phyloP scores from a whole-genome alignment of 2,113 vertebrate genomes.

The Rhizomys pruinosus region DNA sequence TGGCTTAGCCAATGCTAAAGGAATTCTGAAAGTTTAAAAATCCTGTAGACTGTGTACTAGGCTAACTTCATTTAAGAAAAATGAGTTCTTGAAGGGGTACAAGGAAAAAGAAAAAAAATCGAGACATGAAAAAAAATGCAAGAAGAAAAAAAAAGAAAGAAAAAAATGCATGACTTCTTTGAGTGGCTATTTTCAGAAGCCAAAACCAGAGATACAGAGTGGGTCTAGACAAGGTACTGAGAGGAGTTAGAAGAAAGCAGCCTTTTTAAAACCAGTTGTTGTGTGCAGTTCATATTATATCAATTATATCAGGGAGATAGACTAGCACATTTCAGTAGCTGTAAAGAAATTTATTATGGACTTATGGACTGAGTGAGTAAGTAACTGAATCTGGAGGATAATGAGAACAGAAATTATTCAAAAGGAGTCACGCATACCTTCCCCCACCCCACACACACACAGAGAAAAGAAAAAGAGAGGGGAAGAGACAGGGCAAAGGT shows the following conservation, averaged over 20 bases:
- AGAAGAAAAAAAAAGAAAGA: constrained; percentile 1
- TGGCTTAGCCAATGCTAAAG: neutral
- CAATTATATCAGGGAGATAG: neutral
- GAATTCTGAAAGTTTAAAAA: neutral
- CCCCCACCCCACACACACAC: accelerated
- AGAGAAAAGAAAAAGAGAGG: neutral
- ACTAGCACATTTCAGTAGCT: neutral
- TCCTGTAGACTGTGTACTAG: neutral
- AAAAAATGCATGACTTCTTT: neutral
- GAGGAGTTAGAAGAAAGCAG: constrained; percentile 17
- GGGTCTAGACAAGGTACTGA: neutral
- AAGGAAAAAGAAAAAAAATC: constrained; percentile 5
- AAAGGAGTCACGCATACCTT: neutral
- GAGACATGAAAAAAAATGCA: neutral
- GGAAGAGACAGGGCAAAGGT: neutral
- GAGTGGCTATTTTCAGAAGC: constrained; percentile 33
- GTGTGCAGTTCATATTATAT: neutral
- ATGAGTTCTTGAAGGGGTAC: neutral
- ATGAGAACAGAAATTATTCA: neutral
- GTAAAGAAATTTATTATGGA: neutral
- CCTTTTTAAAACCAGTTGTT: neutral
- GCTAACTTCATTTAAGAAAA: constrained; percentile 36
- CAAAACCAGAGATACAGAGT: constrained; percentile 31
- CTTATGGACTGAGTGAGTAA: neutral
- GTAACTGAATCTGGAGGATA: neutral